These are phyloP conservation scores for Drosophila birchii DNA, from an alignment of 2,888 invertebrate species.

Conservation along the genomic window DNA sequence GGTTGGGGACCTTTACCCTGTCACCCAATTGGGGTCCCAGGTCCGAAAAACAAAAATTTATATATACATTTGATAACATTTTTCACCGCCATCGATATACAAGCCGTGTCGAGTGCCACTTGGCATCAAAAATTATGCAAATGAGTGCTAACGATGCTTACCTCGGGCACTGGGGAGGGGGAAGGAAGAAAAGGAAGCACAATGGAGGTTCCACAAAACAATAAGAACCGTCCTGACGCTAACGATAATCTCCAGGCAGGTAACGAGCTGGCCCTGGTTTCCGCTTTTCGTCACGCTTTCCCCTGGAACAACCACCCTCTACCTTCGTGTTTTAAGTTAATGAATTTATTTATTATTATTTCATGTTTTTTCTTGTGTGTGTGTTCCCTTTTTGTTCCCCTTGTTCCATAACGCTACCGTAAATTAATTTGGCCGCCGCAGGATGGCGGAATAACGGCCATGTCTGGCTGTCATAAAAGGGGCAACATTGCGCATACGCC, in stretches of 20 bases:
- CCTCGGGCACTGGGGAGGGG: background rate
- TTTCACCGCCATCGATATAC: constrained; percentile 30
- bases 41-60: constrained; percentile 7
- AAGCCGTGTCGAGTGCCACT: constrained; percentile 19
- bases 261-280: constrained; percentile 65
- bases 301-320: background rate
- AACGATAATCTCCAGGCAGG: constrained; percentile 74
- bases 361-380: constrained; percentile 46
- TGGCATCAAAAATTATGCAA: constrained; percentile 36
- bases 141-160: constrained; percentile 37
- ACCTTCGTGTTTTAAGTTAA: constrained; percentile 74
- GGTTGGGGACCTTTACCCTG: background rate
- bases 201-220: constrained; percentile 60
- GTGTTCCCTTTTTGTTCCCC: constrained; percentile 9
- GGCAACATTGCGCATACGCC: constrained; percentile 72
- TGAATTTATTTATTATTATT: constrained; percentile 80
- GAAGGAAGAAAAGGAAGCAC: constrained; percentile 20
- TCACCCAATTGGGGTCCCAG: background rate
- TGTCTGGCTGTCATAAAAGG: constrained; percentile 62
- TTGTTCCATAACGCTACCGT: constrained; percentile 27
- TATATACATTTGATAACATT: constrained; percentile 23
- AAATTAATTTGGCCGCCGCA: constrained; percentile 70
- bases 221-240: constrained; percentile 64
- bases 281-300: constrained; percentile 64
- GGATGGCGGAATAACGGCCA: constrained; percentile 15